Conservation (phyloP, 2,888 invertebrate genomes). For the Brachycybe producta region DNA sequence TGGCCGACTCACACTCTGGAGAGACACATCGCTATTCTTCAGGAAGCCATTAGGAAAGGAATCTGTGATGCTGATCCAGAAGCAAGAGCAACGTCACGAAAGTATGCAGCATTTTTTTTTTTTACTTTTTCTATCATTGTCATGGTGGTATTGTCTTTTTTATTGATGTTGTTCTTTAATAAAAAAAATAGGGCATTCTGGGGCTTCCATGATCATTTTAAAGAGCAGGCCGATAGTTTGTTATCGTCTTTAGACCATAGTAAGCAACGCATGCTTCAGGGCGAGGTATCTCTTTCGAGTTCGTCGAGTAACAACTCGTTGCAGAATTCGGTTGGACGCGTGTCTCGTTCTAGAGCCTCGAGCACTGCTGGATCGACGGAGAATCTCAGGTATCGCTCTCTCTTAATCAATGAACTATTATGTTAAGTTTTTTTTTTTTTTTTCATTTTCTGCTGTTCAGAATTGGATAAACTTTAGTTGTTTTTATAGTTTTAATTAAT, state of each 20-base stretch:
- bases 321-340: conserved; percentile 25
- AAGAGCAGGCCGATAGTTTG: conserved; percentile 72
- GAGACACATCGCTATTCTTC: conserved; percentile 57
- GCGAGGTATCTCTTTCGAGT: conserved; percentile 33
- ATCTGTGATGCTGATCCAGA: conserved; percentile 87
- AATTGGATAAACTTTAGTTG: no score
- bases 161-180: not conserved
- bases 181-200: conserved; percentile 58
- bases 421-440: conserved; percentile 11
- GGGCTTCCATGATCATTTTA: conserved; percentile 79
- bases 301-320: conserved; percentile 33
- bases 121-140: no score
- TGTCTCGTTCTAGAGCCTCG: conserved; percentile 20
- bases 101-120: conserved; percentile 41
- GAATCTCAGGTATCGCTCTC: conserved; percentile 25
- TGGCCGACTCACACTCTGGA: conserved; percentile 80
- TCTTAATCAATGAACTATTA: conserved; percentile 9
- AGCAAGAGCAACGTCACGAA: conserved; percentile 66
- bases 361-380: conserved; percentile 27
- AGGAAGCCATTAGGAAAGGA: conserved; percentile 64
- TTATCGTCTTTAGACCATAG: conserved; percentile 67
- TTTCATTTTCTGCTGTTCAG: conserved; percentile 13
- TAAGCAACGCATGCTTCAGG: conserved; percentile 53
- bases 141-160: not conserved
- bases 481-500: no score